phyloP scores from a whole-genome alignment of 2,888 invertebrate species.

The Helobdella robusta region DNA sequence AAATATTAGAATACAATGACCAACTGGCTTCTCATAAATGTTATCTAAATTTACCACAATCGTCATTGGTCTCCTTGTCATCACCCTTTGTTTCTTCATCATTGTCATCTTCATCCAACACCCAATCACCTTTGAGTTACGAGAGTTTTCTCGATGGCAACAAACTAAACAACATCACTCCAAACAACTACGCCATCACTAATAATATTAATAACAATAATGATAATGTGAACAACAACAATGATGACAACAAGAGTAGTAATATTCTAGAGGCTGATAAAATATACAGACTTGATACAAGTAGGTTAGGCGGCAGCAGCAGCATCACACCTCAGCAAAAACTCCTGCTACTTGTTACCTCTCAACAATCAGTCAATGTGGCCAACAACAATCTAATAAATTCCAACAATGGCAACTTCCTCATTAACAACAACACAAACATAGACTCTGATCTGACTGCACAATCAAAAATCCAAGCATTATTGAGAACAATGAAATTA shows the following conservation, averaged over 20 bases:
- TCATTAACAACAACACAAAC: constrained; percentile 8
- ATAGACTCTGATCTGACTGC: neutral
- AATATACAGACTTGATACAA: no score
- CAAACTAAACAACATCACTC: neutral
- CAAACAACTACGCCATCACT: neutral
- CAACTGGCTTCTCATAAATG: constrained; percentile 1
- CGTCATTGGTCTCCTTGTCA: neutral
- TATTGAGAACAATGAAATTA: constrained; percentile 1
- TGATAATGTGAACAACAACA: neutral
- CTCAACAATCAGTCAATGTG: neutral
- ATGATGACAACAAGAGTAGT: neutral
- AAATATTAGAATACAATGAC: neutral
- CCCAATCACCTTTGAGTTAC: neutral
- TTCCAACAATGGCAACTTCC: neutral
- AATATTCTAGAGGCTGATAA: neutral
- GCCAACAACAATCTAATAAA: neutral
- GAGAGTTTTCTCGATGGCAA: no score
- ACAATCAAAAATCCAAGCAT: constrained; percentile 5
- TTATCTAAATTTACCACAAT: neutral
- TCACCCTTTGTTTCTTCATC: neutral
- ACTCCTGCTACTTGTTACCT: no score
- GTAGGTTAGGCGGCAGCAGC: no score
- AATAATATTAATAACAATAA: neutral
- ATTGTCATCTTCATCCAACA: neutral
- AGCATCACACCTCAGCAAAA: no score